These are phyloP conservation scores for Lepidurus couesii DNA, from an alignment of 1,140 invertebrate genomes.

Conservation along the genomic window DNA sequence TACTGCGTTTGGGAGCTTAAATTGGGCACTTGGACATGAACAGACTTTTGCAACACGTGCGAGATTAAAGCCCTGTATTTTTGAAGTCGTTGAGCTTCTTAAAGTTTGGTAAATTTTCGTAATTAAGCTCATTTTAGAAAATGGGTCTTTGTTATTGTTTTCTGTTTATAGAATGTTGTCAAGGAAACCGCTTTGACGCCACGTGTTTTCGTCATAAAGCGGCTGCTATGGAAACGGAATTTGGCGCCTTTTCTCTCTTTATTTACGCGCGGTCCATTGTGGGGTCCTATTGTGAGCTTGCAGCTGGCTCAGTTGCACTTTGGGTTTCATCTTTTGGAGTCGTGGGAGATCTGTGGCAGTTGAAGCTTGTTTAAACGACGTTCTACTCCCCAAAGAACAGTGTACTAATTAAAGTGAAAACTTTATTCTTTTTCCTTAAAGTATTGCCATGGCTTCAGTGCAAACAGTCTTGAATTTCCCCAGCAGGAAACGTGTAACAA, in stretches of 20 bases:
- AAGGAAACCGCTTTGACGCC: not conserved
- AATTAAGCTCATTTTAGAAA: too few relatives aligned
- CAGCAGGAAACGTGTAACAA: conserved; percentile 21
- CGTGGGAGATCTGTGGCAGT: not conserved
- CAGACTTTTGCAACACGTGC: too few relatives aligned
- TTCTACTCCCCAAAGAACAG: not conserved
- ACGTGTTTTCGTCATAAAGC: not conserved
- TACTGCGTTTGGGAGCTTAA: too few relatives aligned
- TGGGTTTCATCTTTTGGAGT: not conserved
- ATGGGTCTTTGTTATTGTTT: not conserved
- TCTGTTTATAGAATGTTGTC: not conserved
- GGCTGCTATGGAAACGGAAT: not conserved
- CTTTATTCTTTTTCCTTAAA: not conserved
- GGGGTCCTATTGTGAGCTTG: not conserved
- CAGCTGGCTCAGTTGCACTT: not conserved
- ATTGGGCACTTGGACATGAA: too few relatives aligned
- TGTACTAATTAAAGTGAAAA: not conserved
- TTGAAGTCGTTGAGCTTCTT: too few relatives aligned
- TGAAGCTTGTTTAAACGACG: not conserved
- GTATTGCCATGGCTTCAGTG: conserved; percentile 5
- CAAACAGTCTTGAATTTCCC: not conserved
- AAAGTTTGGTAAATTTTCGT: too few relatives aligned
- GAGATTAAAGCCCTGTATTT: too few relatives aligned
- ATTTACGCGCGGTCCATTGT: not conserved
- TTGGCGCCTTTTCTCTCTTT: conserved; percentile 9